Evolutionary conservation across 2,888 invertebrate species (phyloP), one percentile per base, ranked within the genome.

Genomic region (Caenorhabditis wallacei): DNA sequence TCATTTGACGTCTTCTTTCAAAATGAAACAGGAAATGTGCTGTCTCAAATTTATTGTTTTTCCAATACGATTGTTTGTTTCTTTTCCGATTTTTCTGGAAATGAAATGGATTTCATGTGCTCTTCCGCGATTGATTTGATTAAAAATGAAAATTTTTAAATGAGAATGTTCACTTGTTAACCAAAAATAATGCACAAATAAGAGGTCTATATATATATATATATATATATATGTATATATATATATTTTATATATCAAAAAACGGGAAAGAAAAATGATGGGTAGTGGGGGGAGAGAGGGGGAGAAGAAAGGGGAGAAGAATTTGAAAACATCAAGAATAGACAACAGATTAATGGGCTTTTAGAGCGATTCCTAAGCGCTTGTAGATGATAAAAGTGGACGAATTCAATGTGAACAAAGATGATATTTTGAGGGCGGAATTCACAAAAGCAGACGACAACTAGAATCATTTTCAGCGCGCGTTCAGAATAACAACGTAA

Each of bases 401-500:
- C 40, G n/a, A 26, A 18, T 37, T 43, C 40, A 30, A 16, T 37
- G 40, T n/a, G 37, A 46, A 43, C 48, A 37, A 11, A 53, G 48
- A 57, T 66, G 64, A 24, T 37, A 24, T 46, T 54, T 22, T 64
- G 46, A 70, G 78, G 70, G 70, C 57, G 66, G 68, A 53, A 20
- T 51, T 30, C 61, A 18, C 43, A 22, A 22, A 22, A n/a, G 16
- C 30, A 22, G 10, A 51, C 20, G 40, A 57, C 40, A 24, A 18
- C 30, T 64, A 22, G 35, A 59, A 53, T 76, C 22, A 53, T 13
- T 68, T 20, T 8, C 40, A 57, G 37, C 64, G 64, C 53, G 76
- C 59, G 37, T 53, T 68, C 68, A 69, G 76, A 76, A 76, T 26
- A 76, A 76, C 76, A 76, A 76, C 43, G 59, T 69, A 76, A 76